These are phyloP conservation scores for Pandion haliaetus DNA, from an alignment of 2,113 vertebrate species.

Conservation along the genomic window DNA sequence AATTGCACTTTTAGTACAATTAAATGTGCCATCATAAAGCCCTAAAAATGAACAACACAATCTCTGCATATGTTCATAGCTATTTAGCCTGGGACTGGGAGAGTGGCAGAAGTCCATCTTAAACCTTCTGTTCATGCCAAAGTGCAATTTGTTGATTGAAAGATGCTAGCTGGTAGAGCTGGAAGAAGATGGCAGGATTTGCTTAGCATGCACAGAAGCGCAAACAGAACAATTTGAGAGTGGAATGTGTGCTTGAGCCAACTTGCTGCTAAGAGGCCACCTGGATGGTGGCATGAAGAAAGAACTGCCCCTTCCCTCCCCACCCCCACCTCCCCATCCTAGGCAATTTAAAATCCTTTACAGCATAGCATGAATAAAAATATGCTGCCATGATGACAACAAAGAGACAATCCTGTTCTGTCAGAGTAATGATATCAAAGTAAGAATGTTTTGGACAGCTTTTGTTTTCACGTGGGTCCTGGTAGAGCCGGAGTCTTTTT, in stretches of 20 bases:
- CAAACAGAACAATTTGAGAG: background rate
- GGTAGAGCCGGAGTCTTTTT: background rate
- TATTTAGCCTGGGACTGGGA: conserved; percentile 50
- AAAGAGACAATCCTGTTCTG: background rate
- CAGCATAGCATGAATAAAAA: background rate
- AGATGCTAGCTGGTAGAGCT: conserved; percentile 32
- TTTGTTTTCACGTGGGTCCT: background rate
- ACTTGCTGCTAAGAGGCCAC: conserved; percentile 34
- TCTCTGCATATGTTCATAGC: conserved; percentile 58
- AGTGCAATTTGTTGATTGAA: conserved; percentile 63
- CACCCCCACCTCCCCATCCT: background rate
- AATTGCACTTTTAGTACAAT: conserved; percentile 60
- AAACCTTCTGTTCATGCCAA: conserved; percentile 59
- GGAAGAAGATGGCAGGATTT: background rate
- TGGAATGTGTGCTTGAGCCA: background rate
- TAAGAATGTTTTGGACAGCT: background rate
- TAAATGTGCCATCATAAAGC: conserved; percentile 55
- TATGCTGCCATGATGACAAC: background rate
- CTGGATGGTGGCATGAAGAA: background rate
- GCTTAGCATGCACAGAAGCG: conserved; percentile 1
- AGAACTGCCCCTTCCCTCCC: background rate
- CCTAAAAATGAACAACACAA: conserved; percentile 57
- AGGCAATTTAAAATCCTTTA: background rate
- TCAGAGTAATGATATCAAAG: background rate
- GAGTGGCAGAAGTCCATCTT: conserved; percentile 64